These are phyloP conservation scores for Listronotus bonariensis DNA, from an alignment of 1,140 invertebrate species.

Conservation along the genomic window DNA sequence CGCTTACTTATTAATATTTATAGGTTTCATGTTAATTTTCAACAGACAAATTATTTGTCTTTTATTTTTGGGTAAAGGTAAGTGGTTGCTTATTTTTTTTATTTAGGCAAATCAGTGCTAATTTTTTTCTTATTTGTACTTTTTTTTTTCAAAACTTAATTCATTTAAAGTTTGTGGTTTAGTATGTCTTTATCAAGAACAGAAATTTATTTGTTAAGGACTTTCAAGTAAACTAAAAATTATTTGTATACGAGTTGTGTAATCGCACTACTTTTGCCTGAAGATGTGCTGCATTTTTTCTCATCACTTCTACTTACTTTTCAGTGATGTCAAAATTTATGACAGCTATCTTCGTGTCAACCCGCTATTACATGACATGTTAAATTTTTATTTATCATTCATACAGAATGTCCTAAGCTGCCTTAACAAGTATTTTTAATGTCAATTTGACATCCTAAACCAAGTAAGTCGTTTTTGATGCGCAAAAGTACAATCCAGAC, in stretches of 20 bases:
- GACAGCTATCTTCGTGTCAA: no score
- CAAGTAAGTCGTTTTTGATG: no score
- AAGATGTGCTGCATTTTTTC: no score
- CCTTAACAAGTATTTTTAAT: neutral
- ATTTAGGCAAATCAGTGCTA: conserved; percentile 2
- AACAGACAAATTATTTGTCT: neutral
- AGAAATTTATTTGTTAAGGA: neutral
- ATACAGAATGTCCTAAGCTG: neutral
- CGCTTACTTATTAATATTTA: no score
- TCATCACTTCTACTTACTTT: no score
- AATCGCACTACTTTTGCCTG: no score
- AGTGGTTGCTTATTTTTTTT: conserved; percentile 26
- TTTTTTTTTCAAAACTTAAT: neutral
- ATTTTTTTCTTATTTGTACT: neutral
- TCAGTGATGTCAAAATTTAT: no score
- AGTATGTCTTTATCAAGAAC: conserved; percentile 4
- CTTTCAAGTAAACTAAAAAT: no score
- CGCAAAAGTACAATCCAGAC: conserved; percentile 4
- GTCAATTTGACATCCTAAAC: neutral
- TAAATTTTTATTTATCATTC: no score
- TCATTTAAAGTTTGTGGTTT: conserved; percentile 3
- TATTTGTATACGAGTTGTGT: no score
- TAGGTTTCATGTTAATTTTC: neutral
- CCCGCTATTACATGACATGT: no score
- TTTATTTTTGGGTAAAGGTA: conserved; percentile 23